Conservation (phyloP, 1,140 invertebrate genomes). For the Diorhabda sublineata region DNA sequence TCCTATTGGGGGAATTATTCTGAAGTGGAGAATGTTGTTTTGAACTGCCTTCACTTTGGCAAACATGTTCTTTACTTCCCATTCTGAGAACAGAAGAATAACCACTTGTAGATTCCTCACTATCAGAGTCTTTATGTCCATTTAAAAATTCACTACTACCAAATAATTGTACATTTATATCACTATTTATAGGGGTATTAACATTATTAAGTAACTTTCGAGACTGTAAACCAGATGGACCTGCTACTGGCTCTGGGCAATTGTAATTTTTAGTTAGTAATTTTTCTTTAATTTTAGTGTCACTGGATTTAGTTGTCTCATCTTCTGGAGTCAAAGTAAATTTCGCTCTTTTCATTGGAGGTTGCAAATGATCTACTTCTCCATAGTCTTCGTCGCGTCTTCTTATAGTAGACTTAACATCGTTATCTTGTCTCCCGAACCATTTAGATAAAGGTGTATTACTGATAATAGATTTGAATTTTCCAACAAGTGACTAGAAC, state of each 20-base stretch:
- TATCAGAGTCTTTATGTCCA: slow-evolving; percentile 41
- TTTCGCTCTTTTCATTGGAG: slow-evolving; percentile 49
- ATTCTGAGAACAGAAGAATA: slow-evolving; percentile 41
- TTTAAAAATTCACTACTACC: slow-evolving; percentile 25
- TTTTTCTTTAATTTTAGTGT: not conserved
- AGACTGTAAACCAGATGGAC: slow-evolving; percentile 36
- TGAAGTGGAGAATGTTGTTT: slow-evolving; percentile 31
- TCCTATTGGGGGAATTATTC: slow-evolving; percentile 22
- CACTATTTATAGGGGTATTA: slow-evolving; percentile 14
- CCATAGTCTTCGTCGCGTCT: slow-evolving; percentile 49
- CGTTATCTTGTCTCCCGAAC: slow-evolving; percentile 45
- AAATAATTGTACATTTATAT: slow-evolving; percentile 16
- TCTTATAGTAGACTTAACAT: slow-evolving; percentile 40
- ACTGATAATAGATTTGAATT: slow-evolving; percentile 50
- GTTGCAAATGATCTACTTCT: slow-evolving; percentile 45
- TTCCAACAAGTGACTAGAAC: slow-evolving; percentile 53
- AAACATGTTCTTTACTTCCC: slow-evolving; percentile 35
- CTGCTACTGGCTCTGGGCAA: slow-evolving; percentile 35
- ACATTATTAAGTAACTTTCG: slow-evolving; percentile 29
- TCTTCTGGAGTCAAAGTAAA: slow-evolving; percentile 25
- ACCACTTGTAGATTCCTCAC: slow-evolving; percentile 46
- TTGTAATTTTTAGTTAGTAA: slow-evolving; percentile 8
- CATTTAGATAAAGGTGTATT: slow-evolving; percentile 50
- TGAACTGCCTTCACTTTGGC: slow-evolving; percentile 27
- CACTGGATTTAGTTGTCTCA: not conserved